Evolutionary conservation across 2,888 invertebrate genomes (phyloP).

Genomic region (Hofmannophila pseudospretella): DNA sequence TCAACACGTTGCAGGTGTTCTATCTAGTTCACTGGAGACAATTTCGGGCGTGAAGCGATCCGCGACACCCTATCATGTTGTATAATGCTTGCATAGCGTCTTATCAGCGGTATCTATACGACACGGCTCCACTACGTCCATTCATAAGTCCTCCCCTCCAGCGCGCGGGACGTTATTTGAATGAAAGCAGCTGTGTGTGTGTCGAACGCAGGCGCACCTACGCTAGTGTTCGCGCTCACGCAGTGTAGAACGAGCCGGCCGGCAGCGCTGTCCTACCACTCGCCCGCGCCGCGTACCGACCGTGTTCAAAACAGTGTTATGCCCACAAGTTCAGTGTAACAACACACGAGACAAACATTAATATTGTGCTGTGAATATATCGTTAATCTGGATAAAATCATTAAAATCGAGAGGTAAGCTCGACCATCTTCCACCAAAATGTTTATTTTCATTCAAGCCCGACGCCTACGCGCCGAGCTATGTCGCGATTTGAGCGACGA

Average conservation of each 20-base stretch:
- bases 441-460: conserved; percentile 71
- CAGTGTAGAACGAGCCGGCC: conserved; percentile 58
- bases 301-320: conserved; percentile 51
- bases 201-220: conserved; percentile 52
- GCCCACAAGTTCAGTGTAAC: conserved; percentile 58
- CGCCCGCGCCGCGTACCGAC: conserved; percentile 32
- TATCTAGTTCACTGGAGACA: conserved; percentile 28
- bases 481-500: conserved; percentile 75
- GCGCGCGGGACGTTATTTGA: conserved; percentile 40
- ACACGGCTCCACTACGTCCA: conserved; percentile 67
- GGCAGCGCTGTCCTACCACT: conserved; percentile 33
- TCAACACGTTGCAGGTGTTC: conserved; percentile 14
- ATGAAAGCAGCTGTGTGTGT: conserved; percentile 59
- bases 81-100: conserved; percentile 53
- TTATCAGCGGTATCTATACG: conserved; percentile 70
- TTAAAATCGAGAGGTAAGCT: conserved; percentile 72
- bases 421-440: conserved; percentile 23
- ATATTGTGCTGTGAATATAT: conserved; percentile 51
- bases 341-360: conserved; percentile 37
- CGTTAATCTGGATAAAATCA: conserved; percentile 73
- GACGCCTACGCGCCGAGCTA: conserved; percentile 67
- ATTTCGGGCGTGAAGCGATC: conserved; percentile 24
- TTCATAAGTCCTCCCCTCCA: conserved; percentile 70
- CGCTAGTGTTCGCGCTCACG: conserved; percentile 23
- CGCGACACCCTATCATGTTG: conserved; percentile 39